A percentile compares a stretch with the other conserved stretches of the same genome.
Conservation (phyloP, 2,797 vertebrate genomes). For the Tolypeutes matacus region DNA sequence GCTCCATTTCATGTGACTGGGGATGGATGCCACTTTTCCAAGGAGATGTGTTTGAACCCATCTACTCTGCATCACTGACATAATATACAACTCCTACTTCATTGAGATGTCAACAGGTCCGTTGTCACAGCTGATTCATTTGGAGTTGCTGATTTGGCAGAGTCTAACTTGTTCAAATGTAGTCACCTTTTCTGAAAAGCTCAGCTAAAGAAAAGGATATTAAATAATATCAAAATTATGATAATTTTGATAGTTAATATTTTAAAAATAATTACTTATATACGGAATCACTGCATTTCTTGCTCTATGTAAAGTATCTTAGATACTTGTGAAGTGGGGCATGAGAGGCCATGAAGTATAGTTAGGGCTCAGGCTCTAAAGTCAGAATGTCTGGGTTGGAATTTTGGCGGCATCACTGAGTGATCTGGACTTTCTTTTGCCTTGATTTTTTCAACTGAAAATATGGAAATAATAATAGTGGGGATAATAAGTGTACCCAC, state of each 20-base stretch:
- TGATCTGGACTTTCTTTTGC: neutral
- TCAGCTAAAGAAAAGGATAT: neutral
- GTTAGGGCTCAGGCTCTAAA: neutral
- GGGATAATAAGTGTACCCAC: neutral
- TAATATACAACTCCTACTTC: slow-evolving; percentile 71
- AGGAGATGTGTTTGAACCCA: slow-evolving; percentile 68
- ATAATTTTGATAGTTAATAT: neutral
- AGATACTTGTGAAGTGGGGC: neutral
- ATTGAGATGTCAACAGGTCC: slow-evolving; percentile 68
- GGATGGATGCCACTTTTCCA: slow-evolving; percentile 81
- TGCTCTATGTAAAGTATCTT: neutral
- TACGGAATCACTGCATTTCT: neutral
- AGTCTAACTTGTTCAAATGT: neutral
- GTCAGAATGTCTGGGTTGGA: neutral
- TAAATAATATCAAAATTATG: no score
- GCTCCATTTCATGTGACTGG: slow-evolving; percentile 78
- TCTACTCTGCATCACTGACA: slow-evolving; percentile 82
- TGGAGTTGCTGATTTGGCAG: neutral
- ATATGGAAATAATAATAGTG: neutral
- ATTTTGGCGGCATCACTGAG: neutral
- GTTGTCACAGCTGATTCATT: slow-evolving; percentile 72
- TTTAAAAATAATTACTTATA: neutral
- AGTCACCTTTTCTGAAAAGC: neutral
- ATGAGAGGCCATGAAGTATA: no score
- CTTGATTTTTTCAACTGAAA: slow-evolving; percentile 9